Evolutionary conservation across 2,797 vertebrate genomes (phyloP).

Genomic region (Acanthurus tractus): DNA sequence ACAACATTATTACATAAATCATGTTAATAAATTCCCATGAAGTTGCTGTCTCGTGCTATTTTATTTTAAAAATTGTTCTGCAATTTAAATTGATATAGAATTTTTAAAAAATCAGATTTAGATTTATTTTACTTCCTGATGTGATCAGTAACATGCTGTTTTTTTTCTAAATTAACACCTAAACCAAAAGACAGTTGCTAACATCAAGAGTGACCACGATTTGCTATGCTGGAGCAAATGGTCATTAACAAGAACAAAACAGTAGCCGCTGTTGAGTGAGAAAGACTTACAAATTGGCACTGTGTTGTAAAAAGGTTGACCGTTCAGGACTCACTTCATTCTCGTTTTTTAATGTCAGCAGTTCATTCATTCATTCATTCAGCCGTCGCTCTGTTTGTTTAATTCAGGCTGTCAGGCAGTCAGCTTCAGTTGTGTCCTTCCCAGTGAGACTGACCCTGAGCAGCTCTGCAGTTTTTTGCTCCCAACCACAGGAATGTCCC

Average conservation of each 20-base stretch:
- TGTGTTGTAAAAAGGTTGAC: conserved; percentile 18
- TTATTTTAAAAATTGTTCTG: too few species aligned
- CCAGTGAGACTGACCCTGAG: conserved; percentile 56
- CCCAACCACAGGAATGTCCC: conserved; percentile 76
- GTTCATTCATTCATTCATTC: conserved; percentile 16
- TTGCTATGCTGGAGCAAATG: conserved; percentile 17
- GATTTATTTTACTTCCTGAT: conserved; percentile 21
- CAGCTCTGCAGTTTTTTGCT: conserved; percentile 39
- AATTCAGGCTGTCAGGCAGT: conserved; percentile 50
- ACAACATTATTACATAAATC: not conserved
- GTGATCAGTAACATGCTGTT: conserved; percentile 15
- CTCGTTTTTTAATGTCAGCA: conserved; percentile 20
- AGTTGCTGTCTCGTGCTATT: too few species aligned
- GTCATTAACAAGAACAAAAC: conserved; percentile 43
- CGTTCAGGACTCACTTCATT: not conserved
- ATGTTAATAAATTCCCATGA: not conserved
- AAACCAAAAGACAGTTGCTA: conserved; percentile 17
- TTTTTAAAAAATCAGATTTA: not conserved
- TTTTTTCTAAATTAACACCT: conserved; percentile 20
- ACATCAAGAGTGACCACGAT: conserved; percentile 3
- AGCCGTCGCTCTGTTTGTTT: conserved; percentile 18
- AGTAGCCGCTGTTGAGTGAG: conserved; percentile 12
- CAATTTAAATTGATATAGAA: not conserved
- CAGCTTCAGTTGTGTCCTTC: conserved; percentile 33
- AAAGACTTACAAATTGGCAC: not conserved